A percentile compares a stretch with the other conserved stretches of the same genome.
Conservation (phyloP, 2,797 vertebrate genomes). For the Pseudocheirus occidentalis region DNA sequence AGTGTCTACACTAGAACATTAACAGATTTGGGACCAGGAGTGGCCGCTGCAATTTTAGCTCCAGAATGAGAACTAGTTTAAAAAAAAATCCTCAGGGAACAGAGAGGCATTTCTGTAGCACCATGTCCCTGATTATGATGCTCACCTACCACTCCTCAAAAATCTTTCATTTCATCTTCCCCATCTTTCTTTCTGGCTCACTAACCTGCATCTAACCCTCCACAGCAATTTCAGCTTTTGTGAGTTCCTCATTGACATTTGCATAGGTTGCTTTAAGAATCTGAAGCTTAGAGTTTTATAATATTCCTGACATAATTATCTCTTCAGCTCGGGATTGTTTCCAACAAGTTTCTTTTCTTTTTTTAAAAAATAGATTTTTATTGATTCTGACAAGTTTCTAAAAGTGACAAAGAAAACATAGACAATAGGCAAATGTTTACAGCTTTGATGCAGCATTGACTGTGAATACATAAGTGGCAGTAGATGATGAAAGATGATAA, state of each 20-base stretch:
- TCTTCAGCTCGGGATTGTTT: slow-evolving; percentile 26
- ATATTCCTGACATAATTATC: slow-evolving; percentile 49
- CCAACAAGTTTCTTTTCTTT: neutral
- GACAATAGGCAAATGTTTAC: slow-evolving; percentile 41
- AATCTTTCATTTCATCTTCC: neutral
- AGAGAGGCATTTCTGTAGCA: neutral
- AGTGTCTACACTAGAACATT: neutral
- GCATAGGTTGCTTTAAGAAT: slow-evolving; percentile 48
- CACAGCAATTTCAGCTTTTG: slow-evolving; percentile 16
- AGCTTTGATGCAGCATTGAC: slow-evolving; percentile 52
- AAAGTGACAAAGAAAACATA: slow-evolving; percentile 23
- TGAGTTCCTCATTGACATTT: neutral
- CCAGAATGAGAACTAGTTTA: neutral
- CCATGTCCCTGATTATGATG: neutral
- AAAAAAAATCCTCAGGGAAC: neutral
- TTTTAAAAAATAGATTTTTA: neutral
- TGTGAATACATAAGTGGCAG: slow-evolving; percentile 52
- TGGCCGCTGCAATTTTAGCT: neutral
- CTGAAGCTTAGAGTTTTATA: slow-evolving; percentile 43
- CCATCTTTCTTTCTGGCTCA: slow-evolving; percentile 45
- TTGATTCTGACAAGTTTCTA: slow-evolving; percentile 19
- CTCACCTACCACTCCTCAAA: neutral
- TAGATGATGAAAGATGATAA: neutral
- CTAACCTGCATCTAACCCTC: slow-evolving; percentile 14
- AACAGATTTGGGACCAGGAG: neutral